Conservation (phyloP, 2,113 vertebrate genomes). For the Beaufortia kweichowensis region DNA sequence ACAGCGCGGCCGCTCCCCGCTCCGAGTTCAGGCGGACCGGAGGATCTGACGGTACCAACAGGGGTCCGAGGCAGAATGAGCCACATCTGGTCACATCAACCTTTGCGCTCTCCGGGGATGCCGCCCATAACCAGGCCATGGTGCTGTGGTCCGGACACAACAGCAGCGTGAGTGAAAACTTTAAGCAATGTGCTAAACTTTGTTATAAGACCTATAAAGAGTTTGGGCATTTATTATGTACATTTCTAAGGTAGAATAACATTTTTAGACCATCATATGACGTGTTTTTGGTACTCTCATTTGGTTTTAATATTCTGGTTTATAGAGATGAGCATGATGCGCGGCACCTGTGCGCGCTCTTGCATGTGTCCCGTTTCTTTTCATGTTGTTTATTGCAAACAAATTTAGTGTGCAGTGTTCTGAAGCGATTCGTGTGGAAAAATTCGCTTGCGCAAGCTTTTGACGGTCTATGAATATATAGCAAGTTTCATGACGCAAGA, state of each 20-base stretch:
- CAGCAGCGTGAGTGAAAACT: conserved; percentile 86
- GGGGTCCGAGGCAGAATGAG: conserved; percentile 72
- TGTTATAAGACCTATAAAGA: background rate
- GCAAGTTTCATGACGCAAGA: background rate
- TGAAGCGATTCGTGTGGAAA: too few relatives aligned
- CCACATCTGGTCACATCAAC: conserved; percentile 82
- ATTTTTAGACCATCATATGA: background rate
- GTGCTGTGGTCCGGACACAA: conserved; percentile 95
- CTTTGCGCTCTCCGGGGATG: conserved; percentile 88
- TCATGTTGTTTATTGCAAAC: background rate
- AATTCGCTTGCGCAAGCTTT: background rate
- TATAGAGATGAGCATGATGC: background rate
- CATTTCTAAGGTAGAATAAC: background rate
- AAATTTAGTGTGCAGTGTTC: background rate
- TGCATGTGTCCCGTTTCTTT: background rate
- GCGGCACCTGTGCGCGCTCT: conserved; percentile 1
- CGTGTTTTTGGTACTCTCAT: background rate
- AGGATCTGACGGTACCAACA: conserved; percentile 73
- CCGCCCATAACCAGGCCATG: conserved; percentile 95
- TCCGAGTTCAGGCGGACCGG: conserved; percentile 69
- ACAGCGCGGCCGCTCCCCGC: conserved; percentile 70
- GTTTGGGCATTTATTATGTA: background rate
- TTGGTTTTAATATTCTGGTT: background rate
- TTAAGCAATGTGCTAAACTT: background rate
- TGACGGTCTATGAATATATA: background rate